phyloP scores from a whole-genome alignment of 2,888 invertebrate species.

The Xestia rhomboidea region DNA sequence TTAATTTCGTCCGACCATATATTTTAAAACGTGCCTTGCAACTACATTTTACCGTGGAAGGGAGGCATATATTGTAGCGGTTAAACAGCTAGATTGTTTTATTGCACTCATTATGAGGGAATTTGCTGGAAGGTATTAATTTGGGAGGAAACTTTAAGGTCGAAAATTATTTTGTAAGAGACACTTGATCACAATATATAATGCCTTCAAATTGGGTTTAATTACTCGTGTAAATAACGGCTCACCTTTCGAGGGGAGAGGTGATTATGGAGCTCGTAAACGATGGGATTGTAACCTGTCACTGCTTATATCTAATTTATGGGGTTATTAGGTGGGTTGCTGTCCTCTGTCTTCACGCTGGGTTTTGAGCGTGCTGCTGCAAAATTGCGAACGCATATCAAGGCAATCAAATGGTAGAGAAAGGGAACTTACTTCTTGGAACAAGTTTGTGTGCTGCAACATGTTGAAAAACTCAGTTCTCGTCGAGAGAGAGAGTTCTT shows the following conservation, averaged over 20 bases:
- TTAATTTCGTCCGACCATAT: conserved; percentile 81
- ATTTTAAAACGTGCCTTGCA: conserved; percentile 78
- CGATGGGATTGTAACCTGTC: conserved; percentile 59
- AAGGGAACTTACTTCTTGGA: too few species aligned
- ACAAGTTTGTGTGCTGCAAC: not conserved
- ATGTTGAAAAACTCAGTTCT: not conserved
- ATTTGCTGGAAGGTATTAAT: conserved; percentile 78
- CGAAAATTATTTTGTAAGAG: conserved; percentile 60
- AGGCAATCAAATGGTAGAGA: not conserved
- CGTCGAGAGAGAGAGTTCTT: too few species aligned
- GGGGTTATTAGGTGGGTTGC: conserved; percentile 16
- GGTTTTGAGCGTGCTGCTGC: not conserved
- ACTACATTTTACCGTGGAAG: conserved; percentile 79
- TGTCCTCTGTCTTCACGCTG: not conserved
- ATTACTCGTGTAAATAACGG: conserved; percentile 62
- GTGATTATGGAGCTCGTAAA: conserved; percentile 56
- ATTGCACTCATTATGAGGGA: conserved; percentile 85
- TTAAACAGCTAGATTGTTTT: conserved; percentile 85
- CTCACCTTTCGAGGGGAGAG: conserved; percentile 57
- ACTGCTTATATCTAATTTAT: conserved; percentile 50
- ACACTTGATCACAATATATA: conserved; percentile 56
- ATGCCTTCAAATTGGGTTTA: conserved; percentile 62
- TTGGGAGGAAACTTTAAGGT: conserved; percentile 64
- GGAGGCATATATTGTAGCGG: conserved; percentile 81
- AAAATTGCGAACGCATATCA: not conserved